Conservation (phyloP, 2,888 invertebrate genomes). For the Tenthredo scrophulariae region DNA sequence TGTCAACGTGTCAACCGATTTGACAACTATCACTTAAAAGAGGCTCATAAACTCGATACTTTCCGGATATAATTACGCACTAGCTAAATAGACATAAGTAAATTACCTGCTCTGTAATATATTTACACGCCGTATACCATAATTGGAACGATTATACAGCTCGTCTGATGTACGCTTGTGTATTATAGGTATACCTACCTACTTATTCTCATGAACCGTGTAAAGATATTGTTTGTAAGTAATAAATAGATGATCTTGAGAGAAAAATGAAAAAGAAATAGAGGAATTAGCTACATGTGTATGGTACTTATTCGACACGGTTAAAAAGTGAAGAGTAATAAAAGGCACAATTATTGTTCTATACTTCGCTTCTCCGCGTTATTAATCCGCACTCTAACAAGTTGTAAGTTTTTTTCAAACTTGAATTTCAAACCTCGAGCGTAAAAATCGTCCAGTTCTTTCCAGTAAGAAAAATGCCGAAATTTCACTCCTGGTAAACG, state of each 20-base stretch:
- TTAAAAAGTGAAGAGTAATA: not conserved
- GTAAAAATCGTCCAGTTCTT: too few species aligned
- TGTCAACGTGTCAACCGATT: constrained; percentile 27
- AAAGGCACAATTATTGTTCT: not conserved
- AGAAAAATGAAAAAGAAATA: not conserved
- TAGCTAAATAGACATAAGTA: constrained; percentile 44
- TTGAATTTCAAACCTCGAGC: too few species aligned
- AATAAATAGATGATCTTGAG: constrained; percentile 10
- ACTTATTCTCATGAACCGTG: not conserved
- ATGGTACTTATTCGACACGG: constrained; percentile 11
- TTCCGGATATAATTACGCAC: constrained; percentile 16
- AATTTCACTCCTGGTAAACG: too few species aligned
- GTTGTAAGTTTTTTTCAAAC: too few species aligned
- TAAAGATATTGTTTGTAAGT: constrained; percentile 16
- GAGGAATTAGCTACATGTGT: not conserved
- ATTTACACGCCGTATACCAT: constrained; percentile 7
- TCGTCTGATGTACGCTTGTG: not conserved
- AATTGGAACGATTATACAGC: constrained; percentile 35
- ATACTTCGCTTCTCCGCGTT: not conserved
- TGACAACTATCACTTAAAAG: constrained; percentile 43
- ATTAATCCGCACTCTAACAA: not conserved
- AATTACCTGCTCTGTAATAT: constrained; percentile 21
- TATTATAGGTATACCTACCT: not conserved
- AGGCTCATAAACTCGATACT: not conserved
- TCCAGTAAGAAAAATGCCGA: too few species aligned